A percentile compares a stretch with the other conserved stretches of the same genome.
Conservation (phyloP, 23 tunicate species). For the Pegea sp. region DNA sequence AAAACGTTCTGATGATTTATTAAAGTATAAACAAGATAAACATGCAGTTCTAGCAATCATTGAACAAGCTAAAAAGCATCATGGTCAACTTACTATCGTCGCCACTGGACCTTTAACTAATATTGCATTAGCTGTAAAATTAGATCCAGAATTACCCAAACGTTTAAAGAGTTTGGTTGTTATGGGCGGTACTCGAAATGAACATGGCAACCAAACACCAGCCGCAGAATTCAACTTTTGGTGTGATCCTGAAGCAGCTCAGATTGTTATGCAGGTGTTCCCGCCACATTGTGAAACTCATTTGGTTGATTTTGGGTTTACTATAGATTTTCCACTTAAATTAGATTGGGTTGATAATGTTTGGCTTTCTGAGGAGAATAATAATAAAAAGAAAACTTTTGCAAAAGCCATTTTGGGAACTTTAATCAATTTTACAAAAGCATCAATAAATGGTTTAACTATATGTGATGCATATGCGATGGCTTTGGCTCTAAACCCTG, state of each 20-base stretch:
- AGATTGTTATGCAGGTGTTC: conserved; percentile 9
- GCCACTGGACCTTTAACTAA: conserved; percentile 89
- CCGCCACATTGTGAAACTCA: conserved; percentile 11
- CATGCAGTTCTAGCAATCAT: conserved; percentile 51
- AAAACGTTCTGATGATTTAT: conserved; percentile 13
- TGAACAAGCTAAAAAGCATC: conserved; percentile 25
- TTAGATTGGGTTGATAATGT: conserved; percentile 11
- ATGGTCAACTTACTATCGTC: conserved; percentile 31
- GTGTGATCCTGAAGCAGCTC: conserved; percentile 67
- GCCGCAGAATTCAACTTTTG: conserved; percentile 66
- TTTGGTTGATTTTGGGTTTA: conserved; percentile 17
- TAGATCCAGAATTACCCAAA: conserved; percentile 47
- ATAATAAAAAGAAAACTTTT: conserved; percentile 4
- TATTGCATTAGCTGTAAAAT: conserved; percentile 42
- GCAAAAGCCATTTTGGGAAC: conserved; percentile 5
- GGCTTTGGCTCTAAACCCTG: conserved; percentile 32
- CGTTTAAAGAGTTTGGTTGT: conserved; percentile 13
- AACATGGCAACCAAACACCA: conserved; percentile 28
- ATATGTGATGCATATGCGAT: conserved; percentile 61
- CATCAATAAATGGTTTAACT: conserved; percentile 4
- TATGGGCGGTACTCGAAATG: conserved; percentile 52
- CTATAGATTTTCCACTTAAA: conserved; percentile 3
- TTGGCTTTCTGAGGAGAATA: conserved; percentile 6
- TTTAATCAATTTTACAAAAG: background rate
- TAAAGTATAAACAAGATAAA: conserved; percentile 16